phyloP scores from a whole-genome alignment of 2,888 invertebrate genomes.

The Cryptocephalus primarius region DNA sequence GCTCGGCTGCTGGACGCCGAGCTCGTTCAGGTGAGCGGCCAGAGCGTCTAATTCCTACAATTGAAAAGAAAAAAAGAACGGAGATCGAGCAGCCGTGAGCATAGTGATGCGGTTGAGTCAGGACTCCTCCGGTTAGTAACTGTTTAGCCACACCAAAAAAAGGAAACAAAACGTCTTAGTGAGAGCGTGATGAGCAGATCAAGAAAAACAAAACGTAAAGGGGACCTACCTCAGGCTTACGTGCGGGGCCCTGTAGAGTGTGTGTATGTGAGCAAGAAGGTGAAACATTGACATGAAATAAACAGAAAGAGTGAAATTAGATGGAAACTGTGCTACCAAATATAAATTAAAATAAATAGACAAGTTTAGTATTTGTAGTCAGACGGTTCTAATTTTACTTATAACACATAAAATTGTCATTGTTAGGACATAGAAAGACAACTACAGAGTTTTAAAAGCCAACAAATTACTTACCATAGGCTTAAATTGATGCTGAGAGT shows the following conservation, averaged over 20 bases:
- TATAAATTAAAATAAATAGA: too few relatives aligned
- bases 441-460: too few relatives aligned
- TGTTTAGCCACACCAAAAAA: conserved; percentile 1
- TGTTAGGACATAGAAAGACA: too few relatives aligned
- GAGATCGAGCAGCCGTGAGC: too few relatives aligned
- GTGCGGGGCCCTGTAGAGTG: conserved; percentile 62
- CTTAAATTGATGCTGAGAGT: conserved; percentile 76
- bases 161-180: conserved; percentile 1
- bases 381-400: too few relatives aligned
- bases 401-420: too few relatives aligned
- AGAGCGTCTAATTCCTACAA: conserved; percentile 89
- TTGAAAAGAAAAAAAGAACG: neutral
- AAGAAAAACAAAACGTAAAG: conserved; percentile 6
- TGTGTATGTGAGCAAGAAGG: conserved; percentile 30
- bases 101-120: too few relatives aligned
- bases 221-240: conserved; percentile 80
- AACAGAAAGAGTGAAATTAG: conserved; percentile 44
- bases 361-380: too few relatives aligned
- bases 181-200: neutral
- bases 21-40: conserved; percentile 90
- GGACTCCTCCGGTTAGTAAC: neutral
- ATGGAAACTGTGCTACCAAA: conserved; percentile 27
- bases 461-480: conserved; percentile 57
- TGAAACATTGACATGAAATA: conserved; percentile 48
- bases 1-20: conserved; percentile 56